A percentile compares a stretch with the other conserved stretches of the same genome.
Conservation (phyloP, 2,888 invertebrate species). For the Linyphia triangularis region DNA sequence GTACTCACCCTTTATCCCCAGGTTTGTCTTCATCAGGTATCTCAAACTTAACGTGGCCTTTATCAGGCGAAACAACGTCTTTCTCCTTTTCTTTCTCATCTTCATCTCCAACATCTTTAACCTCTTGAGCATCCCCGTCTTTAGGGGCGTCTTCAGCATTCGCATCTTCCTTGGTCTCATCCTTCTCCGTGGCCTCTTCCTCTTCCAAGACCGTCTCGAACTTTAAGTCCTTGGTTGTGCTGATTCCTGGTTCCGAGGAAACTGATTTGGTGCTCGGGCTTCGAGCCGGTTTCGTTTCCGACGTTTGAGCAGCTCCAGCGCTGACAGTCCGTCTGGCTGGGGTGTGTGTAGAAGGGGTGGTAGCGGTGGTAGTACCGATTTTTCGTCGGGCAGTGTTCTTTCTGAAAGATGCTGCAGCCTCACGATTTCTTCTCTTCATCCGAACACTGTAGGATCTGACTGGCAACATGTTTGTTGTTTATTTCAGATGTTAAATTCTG, state of each 20-base stretch:
- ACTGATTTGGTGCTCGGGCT: conserved; percentile 67
- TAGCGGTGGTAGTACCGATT: neutral
- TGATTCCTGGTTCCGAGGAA: conserved; percentile 55
- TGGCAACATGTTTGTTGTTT: conserved; percentile 76
- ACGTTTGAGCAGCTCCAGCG: conserved; percentile 38
- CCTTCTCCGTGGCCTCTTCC: conserved; percentile 41
- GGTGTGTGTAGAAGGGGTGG: conserved; percentile 21
- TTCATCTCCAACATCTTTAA: neutral
- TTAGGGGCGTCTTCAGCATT: neutral
- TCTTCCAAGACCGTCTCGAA: conserved; percentile 59
- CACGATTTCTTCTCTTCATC: conserved; percentile 75
- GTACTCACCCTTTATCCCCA: conserved; percentile 23
- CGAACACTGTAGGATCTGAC: conserved; percentile 77
- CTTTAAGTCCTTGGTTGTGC: conserved; percentile 48
- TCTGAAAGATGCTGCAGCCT: conserved; percentile 75
- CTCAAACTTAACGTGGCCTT: conserved; percentile 20
- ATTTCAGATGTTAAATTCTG: too few relatives aligned
- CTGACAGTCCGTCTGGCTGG: conserved; percentile 71
- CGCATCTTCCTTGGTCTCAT: neutral
- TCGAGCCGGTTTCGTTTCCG: conserved; percentile 29
- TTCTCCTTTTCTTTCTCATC: neutral
- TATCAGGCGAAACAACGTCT: neutral
- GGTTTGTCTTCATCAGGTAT: conserved; percentile 13
- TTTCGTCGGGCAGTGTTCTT: conserved; percentile 71
- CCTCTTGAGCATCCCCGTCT: conserved; percentile 8